A percentile compares a stretch with the other conserved stretches of the same genome.
phyloP scores from a whole-genome alignment of 1,140 invertebrate species.

The Thaumatotibia leucotreta region DNA sequence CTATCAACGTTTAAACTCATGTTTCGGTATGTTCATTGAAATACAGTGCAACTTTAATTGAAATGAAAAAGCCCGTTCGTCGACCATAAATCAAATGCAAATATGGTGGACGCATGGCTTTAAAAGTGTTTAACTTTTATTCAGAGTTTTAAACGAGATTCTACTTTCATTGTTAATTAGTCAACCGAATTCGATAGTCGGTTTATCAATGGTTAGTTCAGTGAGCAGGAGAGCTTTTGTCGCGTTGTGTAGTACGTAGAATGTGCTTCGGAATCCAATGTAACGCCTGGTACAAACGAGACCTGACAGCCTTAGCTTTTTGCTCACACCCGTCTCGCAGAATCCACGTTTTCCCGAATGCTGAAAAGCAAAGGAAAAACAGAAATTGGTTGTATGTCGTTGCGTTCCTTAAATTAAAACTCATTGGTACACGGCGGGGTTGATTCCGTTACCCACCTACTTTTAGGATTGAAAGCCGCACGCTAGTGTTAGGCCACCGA shows the following conservation, averaged over 20 bases:
- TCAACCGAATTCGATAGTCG: slow-evolving; percentile 5
- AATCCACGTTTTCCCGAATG: background rate
- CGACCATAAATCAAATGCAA: background rate
- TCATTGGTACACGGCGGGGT: too few species aligned
- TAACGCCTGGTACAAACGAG: background rate
- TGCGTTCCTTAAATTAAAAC: too few species aligned
- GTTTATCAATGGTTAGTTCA: background rate
- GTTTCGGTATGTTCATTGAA: background rate
- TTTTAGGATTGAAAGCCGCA: too few species aligned
- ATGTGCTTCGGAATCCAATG: background rate
- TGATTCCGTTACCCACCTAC: too few species aligned
- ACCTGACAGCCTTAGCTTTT: background rate
- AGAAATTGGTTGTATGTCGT: too few species aligned
- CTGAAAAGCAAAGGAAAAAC: too few species aligned
- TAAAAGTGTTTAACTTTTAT: background rate
- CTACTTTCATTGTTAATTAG: background rate
- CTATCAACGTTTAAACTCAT: background rate
- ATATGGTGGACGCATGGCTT: background rate
- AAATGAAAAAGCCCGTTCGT: background rate
- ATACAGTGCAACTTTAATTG: background rate
- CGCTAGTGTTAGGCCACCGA: too few species aligned
- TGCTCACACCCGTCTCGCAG: background rate
- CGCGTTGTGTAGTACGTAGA: background rate
- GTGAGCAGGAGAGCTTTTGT: background rate
- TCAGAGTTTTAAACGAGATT: background rate